These are phyloP conservation scores for Blera fallax DNA, from an alignment of 2,888 invertebrate genomes.

Conservation along the genomic window DNA sequence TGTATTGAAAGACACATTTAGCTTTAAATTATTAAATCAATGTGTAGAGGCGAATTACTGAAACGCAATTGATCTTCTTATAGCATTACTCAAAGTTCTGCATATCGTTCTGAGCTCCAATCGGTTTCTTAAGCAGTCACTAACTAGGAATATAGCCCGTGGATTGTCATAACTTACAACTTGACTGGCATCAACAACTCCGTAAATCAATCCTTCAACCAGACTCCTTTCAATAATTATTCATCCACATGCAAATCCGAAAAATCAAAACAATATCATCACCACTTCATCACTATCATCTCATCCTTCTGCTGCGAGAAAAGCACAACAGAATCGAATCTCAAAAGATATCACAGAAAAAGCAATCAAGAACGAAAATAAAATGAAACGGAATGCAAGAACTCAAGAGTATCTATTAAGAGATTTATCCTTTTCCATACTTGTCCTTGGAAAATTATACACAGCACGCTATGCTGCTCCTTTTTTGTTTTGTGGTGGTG, in stretches of 20 bases:
- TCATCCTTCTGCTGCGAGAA: background rate
- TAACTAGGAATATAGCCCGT: background rate
- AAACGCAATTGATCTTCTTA: no score
- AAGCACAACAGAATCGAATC: background rate
- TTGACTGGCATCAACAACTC: background rate
- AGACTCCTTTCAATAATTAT: background rate
- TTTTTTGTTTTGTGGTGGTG: background rate
- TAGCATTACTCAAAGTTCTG: no score
- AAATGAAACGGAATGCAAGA: background rate
- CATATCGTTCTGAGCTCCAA: no score
- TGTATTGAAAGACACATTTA: background rate
- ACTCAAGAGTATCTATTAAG: background rate
- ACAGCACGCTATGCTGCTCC: background rate
- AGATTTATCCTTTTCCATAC: background rate
- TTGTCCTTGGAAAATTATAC: background rate
- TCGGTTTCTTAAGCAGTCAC: background rate
- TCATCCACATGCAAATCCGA: background rate
- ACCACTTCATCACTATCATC: background rate
- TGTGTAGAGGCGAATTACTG: background rate
- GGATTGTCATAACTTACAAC: background rate
- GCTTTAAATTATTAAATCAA: background rate
- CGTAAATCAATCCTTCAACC: background rate
- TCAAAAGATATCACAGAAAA: background rate
- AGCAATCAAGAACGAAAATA: background rate
- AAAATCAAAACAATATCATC: background rate